A percentile compares a stretch with the other conserved stretches of the same genome.
Evolutionary conservation across 2,888 invertebrate species (phyloP).

Genomic region (Ceraclea dissimilis): DNA sequence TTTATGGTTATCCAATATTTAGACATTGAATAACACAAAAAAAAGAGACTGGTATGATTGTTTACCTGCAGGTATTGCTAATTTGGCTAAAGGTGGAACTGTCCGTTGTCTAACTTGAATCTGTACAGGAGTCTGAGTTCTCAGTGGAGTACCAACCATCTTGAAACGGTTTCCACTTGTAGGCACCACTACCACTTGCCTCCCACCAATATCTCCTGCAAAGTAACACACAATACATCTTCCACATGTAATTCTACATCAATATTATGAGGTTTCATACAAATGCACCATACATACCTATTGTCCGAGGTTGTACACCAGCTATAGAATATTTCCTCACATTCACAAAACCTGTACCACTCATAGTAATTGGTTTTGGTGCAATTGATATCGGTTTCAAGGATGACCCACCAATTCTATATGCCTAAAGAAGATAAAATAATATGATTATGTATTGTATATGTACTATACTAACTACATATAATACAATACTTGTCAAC

Average conservation of each 20-base stretch:
- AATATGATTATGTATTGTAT: not conserved
- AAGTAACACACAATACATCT: not conserved
- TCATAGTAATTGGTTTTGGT: constrained; percentile 39
- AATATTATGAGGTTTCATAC: no score
- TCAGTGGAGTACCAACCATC: constrained; percentile 32
- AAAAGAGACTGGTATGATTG: not conserved
- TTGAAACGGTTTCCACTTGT: constrained; percentile 38
- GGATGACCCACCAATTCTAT: constrained; percentile 31
- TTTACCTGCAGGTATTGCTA: constrained; percentile 27
- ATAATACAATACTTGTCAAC: not conserved
- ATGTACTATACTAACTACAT: not conserved
- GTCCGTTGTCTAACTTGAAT: constrained; percentile 20
- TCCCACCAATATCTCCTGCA: constrained; percentile 38
- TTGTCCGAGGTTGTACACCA: constrained; percentile 14
- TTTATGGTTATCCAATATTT: not conserved
- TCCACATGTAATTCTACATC: no score
- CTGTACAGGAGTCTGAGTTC: constrained; percentile 9
- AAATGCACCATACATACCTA: not conserved
- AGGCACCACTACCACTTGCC: constrained; percentile 31
- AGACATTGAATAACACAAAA: not conserved
- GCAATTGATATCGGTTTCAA: constrained; percentile 42
- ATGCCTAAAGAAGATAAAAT: constrained; percentile 13
- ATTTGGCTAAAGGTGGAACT: constrained; percentile 23
- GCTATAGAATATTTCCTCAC: constrained; percentile 20
- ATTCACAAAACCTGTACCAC: constrained; percentile 31